A percentile compares a stretch with the other conserved stretches of the same genome.
Evolutionary conservation across 2,797 vertebrate genomes (phyloP).

Genomic region (Sebastes vulpes): DNA sequence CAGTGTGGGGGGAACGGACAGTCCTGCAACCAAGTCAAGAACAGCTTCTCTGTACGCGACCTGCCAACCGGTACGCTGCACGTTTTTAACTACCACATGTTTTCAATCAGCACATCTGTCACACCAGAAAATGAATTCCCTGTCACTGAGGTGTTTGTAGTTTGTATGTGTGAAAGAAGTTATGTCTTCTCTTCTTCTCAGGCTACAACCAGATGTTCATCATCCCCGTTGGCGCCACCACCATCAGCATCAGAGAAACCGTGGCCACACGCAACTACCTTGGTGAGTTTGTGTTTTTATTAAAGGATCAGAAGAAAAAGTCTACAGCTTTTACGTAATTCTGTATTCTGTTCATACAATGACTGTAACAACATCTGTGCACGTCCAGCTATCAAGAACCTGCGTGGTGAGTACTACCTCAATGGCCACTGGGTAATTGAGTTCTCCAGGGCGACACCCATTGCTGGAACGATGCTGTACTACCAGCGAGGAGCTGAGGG

Average conservation of each 20-base stretch:
- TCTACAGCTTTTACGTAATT: not conserved
- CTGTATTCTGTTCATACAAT: not conserved
- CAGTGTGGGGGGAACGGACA: slow-evolving; percentile 93
- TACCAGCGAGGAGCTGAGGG: slow-evolving; percentile 93
- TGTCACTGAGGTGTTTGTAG: not conserved
- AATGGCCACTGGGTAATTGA: slow-evolving; percentile 97
- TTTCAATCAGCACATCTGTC: not conserved
- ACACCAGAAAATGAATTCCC: not conserved
- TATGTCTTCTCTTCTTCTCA: slow-evolving; percentile 47
- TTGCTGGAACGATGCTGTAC: slow-evolving; percentile 91
- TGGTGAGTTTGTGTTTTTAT: slow-evolving; percentile 80
- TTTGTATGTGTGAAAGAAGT: not conserved
- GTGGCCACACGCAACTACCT: slow-evolving; percentile 93
- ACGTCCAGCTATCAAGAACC: slow-evolving; percentile 91
- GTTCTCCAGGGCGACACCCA: slow-evolving; percentile 84
- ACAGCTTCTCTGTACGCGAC: slow-evolving; percentile 84
- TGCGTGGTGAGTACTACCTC: slow-evolving; percentile 94
- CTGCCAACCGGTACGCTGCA: slow-evolving; percentile 89
- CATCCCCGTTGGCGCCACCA: slow-evolving; percentile 93
- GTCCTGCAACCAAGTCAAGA: slow-evolving; percentile 89
- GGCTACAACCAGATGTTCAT: slow-evolving; percentile 97
- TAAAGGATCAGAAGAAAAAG: not conserved
- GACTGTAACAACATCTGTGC: not conserved
- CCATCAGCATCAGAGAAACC: slow-evolving; percentile 90
- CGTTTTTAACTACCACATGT: not conserved